Conservation (phyloP, 2,113 vertebrate genomes). For the Bos indicus region DNA sequence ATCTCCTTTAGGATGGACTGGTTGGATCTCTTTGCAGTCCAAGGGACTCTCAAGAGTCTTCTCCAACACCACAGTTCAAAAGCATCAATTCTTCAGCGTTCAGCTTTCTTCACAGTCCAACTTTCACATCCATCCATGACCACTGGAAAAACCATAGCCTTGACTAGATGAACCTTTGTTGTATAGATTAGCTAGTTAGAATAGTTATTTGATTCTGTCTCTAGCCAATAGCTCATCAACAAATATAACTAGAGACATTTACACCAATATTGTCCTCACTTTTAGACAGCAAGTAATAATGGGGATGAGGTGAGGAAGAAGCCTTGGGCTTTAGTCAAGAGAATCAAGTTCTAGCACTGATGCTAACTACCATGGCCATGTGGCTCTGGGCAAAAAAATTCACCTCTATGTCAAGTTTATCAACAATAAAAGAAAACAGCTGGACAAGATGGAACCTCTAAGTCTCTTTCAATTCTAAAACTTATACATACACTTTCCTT, state of each 20-base stretch:
- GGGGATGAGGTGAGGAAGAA: neutral
- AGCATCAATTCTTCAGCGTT: accelerated
- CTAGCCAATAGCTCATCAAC: neutral
- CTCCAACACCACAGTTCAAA: no score
- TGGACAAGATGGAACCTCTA: neutral
- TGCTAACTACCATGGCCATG: neutral
- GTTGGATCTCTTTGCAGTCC: no score
- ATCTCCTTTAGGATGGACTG: no score
- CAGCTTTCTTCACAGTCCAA: no score
- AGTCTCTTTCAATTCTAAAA: neutral
- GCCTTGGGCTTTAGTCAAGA: neutral
- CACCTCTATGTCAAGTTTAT: neutral
- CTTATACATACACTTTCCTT: neutral
- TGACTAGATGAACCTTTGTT: accelerated
- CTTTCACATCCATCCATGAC: no score
- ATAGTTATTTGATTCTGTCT: neutral
- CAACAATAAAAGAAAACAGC: neutral
- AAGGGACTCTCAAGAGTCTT: no score
- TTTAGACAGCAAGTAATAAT: neutral
- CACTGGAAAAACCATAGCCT: no score
- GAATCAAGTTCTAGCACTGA: neutral
- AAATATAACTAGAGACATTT: neutral
- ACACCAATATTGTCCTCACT: neutral
- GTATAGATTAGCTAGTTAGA: neutral
- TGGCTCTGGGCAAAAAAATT: neutral